A percentile compares a stretch with the other conserved stretches of the same genome.
phyloP scores from a whole-genome alignment of 2,888 invertebrate genomes.

The Ernsta delagoae region DNA sequence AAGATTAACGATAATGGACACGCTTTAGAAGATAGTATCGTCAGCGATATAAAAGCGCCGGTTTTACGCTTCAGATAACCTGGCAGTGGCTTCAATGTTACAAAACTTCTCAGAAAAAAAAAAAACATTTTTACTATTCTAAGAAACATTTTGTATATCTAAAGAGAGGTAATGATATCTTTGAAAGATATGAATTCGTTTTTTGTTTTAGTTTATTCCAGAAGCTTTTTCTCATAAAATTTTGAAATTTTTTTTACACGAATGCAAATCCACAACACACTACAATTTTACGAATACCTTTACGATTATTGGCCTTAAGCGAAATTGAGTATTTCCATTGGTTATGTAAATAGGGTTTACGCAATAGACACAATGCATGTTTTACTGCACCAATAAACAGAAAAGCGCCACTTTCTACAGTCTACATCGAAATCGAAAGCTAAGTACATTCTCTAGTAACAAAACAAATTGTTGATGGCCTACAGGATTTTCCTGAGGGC shows the following conservation, averaged over 20 bases:
- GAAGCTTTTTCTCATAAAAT: background rate
- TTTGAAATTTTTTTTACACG: background rate
- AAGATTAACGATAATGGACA: conserved; percentile 43
- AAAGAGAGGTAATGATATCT: background rate
- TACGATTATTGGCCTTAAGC: background rate
- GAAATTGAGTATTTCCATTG: conserved; percentile 32
- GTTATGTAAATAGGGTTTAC: conserved; percentile 41
- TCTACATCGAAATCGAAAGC: conserved; percentile 39
- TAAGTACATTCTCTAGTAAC: conserved; percentile 38
- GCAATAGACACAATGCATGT: conserved; percentile 34
- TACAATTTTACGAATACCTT: background rate
- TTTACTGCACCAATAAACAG: conserved; percentile 38
- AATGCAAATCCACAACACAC: background rate
- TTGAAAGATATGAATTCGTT: background rate
- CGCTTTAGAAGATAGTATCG: conserved; percentile 42
- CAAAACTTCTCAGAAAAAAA: conserved; percentile 25
- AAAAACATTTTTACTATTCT: conserved; percentile 14
- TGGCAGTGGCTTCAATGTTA: conserved; percentile 30
- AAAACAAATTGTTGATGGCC: conserved; percentile 38
- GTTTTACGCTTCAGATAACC: conserved; percentile 37
- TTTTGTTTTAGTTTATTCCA: background rate
- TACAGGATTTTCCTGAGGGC: background rate
- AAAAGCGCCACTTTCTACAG: conserved; percentile 43
- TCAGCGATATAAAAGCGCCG: conserved; percentile 37
- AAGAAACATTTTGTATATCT: conserved; percentile 17